These are phyloP conservation scores for Nannoperca obscura DNA, from an alignment of 2,797 vertebrate genomes.

Conservation along the genomic window DNA sequence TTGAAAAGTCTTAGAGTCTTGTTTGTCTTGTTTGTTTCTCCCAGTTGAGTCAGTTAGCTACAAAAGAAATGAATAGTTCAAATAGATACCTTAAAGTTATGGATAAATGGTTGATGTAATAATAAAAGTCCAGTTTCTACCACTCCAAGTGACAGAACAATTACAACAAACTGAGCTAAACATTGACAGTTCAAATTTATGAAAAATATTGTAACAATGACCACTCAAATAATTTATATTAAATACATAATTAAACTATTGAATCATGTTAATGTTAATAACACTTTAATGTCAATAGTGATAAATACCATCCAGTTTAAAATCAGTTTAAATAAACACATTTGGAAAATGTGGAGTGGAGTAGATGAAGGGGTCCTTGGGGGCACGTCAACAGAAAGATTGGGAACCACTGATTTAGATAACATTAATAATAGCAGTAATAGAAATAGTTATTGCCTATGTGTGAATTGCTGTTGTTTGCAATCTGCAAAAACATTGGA, in stretches of 20 bases:
- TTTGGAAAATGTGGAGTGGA: not conserved
- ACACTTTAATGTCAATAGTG: too few relatives aligned
- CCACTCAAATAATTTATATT: not conserved
- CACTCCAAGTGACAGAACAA: not conserved
- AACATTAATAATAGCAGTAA: not conserved
- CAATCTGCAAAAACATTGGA: slow-evolving; percentile 12
- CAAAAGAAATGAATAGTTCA: too few relatives aligned
- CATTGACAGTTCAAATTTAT: not conserved
- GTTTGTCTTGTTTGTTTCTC: too few relatives aligned
- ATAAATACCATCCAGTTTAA: too few relatives aligned
- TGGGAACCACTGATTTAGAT: not conserved
- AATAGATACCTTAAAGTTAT: too few relatives aligned
- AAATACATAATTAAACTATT: not conserved
- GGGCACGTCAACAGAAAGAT: not conserved
- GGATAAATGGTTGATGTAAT: not conserved
- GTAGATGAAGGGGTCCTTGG: not conserved
- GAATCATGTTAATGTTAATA: not conserved
- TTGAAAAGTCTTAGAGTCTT: too few relatives aligned
- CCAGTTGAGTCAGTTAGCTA: too few relatives aligned
- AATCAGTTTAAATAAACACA: not conserved
- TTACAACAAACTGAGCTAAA: not conserved
- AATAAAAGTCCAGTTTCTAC: too few relatives aligned
- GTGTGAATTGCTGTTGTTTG: not conserved
- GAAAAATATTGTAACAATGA: not conserved
- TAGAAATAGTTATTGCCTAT: not conserved